Evolutionary conservation across 2,888 invertebrate genomes (phyloP).

Genomic region (Malachius bipustulatus): DNA sequence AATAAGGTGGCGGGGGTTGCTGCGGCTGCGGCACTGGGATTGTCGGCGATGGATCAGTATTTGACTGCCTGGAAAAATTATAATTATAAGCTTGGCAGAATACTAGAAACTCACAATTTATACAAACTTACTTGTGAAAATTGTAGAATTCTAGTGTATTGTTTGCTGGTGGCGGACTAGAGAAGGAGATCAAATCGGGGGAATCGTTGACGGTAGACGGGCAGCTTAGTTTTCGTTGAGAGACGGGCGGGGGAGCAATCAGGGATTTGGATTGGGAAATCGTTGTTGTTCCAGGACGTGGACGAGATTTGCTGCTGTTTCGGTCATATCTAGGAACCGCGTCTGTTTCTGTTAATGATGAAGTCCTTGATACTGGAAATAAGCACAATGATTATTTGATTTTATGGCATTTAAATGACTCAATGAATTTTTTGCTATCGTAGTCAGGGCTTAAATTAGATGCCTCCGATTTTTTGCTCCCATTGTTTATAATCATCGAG

Average conservation of each 20-base stretch:
- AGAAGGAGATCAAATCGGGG: constrained; percentile 60
- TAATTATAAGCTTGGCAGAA: no score
- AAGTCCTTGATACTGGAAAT: constrained; percentile 30
- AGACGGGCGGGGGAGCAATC: constrained; percentile 38
- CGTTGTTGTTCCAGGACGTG: constrained; percentile 45
- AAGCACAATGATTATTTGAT: constrained; percentile 6
- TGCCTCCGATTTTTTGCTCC: not conserved
- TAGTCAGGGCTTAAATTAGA: not conserved
- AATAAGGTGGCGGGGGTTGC: no score
- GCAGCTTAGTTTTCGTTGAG: constrained; percentile 33
- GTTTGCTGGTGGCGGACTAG: constrained; percentile 48
- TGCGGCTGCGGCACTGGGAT: no score
- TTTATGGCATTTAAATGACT: no score
- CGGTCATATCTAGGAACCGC: constrained; percentile 29
- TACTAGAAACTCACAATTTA: no score
- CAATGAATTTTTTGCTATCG: not conserved
- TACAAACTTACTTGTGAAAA: constrained; percentile 40
- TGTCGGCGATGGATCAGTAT: no score
- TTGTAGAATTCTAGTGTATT: constrained; percentile 49
- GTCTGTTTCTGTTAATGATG: constrained; percentile 34
- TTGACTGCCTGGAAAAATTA: no score
- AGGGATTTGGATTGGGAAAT: constrained; percentile 35
- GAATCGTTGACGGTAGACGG: constrained; percentile 37
- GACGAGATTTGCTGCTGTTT: constrained; percentile 42
- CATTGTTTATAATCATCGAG: no score